Percentiles rank a stretch among this genome's conserved stretches.
phyloP scores from a whole-genome alignment of 2,113 vertebrate genomes.

The Planiliza haematocheilus region DNA sequence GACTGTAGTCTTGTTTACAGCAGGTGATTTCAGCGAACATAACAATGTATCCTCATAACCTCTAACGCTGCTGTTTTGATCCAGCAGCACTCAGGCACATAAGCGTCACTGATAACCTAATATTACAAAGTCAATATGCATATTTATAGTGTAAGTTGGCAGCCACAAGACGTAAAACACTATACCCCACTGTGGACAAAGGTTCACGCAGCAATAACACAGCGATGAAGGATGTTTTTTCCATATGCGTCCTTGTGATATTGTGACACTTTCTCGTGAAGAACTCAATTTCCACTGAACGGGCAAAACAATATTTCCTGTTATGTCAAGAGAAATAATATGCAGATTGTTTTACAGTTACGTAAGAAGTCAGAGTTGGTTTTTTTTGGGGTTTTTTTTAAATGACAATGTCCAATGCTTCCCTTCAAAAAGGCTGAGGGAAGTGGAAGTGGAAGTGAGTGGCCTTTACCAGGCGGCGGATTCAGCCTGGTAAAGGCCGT shows the following conservation, averaged over 20 bases:
- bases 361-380: slow-evolving; percentile 1
- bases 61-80: background rate
- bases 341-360: slow-evolving; percentile 3
- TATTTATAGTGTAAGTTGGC: background rate
- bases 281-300: background rate
- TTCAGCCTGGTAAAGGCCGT: background rate
- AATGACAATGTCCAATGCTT: background rate
- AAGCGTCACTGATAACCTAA: slow-evolving; percentile 2
- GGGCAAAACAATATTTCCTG: background rate
- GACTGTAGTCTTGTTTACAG: slow-evolving; percentile 15
- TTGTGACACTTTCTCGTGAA: background rate
- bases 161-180: background rate
- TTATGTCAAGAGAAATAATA: slow-evolving; percentile 9
- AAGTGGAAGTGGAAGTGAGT: too few species aligned
- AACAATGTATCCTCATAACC: background rate
- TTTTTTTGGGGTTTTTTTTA: background rate
- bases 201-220: background rate
- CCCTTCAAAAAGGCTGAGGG: too few species aligned
- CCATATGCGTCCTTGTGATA: background rate
- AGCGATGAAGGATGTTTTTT: background rate
- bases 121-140: background rate
- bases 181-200: background rate
- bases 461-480: too few species aligned
- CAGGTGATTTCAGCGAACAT: slow-evolving; percentile 15
- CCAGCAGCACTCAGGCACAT: slow-evolving; percentile 13